phyloP scores from a whole-genome alignment of 2,888 invertebrate species.

The Embidobia sp. region DNA sequence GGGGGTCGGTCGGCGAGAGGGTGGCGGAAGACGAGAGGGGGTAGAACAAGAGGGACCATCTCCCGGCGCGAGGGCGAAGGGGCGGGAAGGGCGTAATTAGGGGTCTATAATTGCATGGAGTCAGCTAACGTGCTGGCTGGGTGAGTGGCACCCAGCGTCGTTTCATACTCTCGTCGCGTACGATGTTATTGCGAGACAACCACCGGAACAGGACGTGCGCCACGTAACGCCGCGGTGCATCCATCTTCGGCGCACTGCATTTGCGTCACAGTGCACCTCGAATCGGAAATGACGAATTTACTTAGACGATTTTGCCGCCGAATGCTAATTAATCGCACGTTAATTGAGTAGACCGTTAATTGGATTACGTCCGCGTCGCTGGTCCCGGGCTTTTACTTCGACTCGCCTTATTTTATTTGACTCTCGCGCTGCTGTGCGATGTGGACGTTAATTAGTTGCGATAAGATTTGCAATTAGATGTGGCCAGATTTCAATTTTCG shows the following conservation, averaged over 20 bases:
- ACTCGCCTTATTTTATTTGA: neutral
- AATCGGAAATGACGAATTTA: constrained; percentile 51
- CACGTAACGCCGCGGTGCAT: constrained; percentile 44
- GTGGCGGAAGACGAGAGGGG: neutral
- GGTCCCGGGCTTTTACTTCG: neutral
- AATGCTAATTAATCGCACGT: constrained; percentile 32
- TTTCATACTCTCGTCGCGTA: constrained; percentile 70
- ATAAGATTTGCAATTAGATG: too few species aligned
- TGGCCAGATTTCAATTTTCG: too few species aligned
- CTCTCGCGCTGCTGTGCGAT: neutral
- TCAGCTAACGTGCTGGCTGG: constrained; percentile 73
- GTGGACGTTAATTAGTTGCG: neutral
- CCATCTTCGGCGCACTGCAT: constrained; percentile 41
- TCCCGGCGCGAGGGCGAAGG: constrained; percentile 35
- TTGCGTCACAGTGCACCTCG: constrained; percentile 26
- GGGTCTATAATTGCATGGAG: constrained; percentile 74
- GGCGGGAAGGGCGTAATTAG: constrained; percentile 69
- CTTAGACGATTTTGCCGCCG: constrained; percentile 19
- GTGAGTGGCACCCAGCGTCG: constrained; percentile 71
- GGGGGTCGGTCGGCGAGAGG: neutral
- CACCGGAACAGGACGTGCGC: constrained; percentile 54
- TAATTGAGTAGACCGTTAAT: constrained; percentile 21
- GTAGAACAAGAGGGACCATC: constrained; percentile 1
- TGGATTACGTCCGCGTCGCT: constrained; percentile 2
- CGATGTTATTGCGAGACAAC: constrained; percentile 61